phyloP scores from a whole-genome alignment of 2,888 invertebrate genomes.

The Petrophora chlorosata region DNA sequence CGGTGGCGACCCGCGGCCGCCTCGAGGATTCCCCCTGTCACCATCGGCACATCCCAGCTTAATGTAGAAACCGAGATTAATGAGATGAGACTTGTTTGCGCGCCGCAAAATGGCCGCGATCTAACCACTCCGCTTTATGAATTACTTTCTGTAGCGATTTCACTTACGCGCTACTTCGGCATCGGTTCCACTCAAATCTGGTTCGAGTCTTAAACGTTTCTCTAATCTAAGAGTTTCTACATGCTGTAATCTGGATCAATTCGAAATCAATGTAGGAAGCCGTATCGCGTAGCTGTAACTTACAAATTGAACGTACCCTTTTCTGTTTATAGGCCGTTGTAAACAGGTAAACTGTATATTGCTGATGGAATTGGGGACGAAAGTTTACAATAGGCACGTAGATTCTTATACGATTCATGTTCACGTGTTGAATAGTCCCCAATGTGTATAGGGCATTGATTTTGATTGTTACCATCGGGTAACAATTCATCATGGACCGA shows the following conservation, averaged over 20 bases:
- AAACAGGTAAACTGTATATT: constrained; percentile 60
- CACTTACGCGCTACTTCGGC: constrained; percentile 29
- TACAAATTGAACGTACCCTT: constrained; percentile 42
- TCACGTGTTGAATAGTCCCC: constrained; percentile 62
- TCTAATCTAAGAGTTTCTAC: constrained; percentile 11
- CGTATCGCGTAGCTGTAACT: constrained; percentile 30
- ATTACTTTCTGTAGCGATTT: constrained; percentile 44
- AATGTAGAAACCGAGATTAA: constrained; percentile 78
- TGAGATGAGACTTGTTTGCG: constrained; percentile 63
- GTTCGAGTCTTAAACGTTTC: constrained; percentile 31
- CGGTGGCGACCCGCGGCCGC: constrained; percentile 55
- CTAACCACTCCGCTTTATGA: constrained; percentile 48
- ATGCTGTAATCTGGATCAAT: constrained; percentile 17
- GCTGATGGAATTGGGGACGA: constrained; percentile 66
- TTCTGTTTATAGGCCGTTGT: constrained; percentile 53
- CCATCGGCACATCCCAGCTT: constrained; percentile 77
- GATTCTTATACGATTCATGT: constrained; percentile 46
- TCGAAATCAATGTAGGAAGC: constrained; percentile 29
- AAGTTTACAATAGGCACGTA: constrained; percentile 74
- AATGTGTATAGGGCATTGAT: constrained; percentile 31
- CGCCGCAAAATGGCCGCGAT: constrained; percentile 38
- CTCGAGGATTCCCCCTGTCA: constrained; percentile 73
- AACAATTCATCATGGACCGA: neutral
- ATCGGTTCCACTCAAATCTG: constrained; percentile 17
- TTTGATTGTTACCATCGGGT: constrained; percentile 11